phyloP scores from a whole-genome alignment of 2,888 invertebrate species.

The Rhyacophila evoluta region DNA sequence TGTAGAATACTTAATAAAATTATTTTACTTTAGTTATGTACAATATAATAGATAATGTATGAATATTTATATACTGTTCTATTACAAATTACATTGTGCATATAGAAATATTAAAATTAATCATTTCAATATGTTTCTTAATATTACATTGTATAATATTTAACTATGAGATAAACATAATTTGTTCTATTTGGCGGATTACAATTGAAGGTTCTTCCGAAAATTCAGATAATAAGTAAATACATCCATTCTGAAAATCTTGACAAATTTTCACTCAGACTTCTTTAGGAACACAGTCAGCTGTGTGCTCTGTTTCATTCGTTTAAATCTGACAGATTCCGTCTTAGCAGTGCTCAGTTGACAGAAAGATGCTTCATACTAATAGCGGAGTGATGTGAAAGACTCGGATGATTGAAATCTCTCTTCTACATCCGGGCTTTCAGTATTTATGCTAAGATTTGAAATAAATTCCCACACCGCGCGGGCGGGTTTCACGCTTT shows the following conservation, averaged over 20 bases:
- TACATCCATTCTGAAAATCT: not conserved
- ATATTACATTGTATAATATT: too few species aligned
- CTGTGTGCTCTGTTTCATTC: not conserved
- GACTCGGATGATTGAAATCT: conserved; percentile 12
- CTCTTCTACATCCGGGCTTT: not conserved
- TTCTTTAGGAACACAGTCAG: not conserved
- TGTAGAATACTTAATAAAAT: too few species aligned
- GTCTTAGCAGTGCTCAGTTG: not conserved
- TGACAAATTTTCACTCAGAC: not conserved
- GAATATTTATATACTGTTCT: too few species aligned
- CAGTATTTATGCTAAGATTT: conserved; percentile 7
- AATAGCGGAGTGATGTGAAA: not conserved
- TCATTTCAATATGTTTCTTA: too few species aligned
- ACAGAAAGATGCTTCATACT: conserved; percentile 15
- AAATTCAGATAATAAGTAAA: too few species aligned
- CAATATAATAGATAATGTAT: too few species aligned
- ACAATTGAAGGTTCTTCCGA: too few species aligned
- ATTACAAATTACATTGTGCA: too few species aligned
- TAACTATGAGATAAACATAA: too few species aligned
- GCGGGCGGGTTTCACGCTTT: not conserved
- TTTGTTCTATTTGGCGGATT: too few species aligned
- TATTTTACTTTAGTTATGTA: too few species aligned
- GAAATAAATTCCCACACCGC: not conserved
- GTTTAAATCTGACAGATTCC: not conserved
- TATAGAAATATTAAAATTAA: too few species aligned